Conservation (phyloP, 1,140 invertebrate species). For the Nasonia vitripennis region DNA sequence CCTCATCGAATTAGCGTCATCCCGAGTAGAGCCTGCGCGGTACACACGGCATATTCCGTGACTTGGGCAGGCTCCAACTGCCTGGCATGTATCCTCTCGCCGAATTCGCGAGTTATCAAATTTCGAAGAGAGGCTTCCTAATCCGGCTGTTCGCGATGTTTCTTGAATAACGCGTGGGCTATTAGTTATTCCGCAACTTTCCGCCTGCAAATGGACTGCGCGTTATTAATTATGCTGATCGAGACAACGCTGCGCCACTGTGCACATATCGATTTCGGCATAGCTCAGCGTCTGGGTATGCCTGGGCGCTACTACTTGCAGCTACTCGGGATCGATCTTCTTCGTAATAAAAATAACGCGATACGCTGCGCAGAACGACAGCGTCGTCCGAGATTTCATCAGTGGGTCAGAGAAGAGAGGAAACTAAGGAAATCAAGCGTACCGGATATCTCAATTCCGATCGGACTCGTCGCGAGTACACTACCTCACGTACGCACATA, state of each 20-base stretch:
- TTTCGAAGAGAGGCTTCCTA: background rate
- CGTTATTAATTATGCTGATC: too few relatives aligned
- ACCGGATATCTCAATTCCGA: constrained; percentile 13
- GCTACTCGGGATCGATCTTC: too few relatives aligned
- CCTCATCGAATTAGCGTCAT: constrained; percentile 41
- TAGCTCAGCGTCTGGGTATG: too few relatives aligned
- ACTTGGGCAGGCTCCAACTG: constrained; percentile 40
- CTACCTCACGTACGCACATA: constrained; percentile 27
- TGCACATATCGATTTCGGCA: too few relatives aligned
- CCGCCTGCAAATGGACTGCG: too few relatives aligned
- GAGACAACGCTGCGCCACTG: too few relatives aligned
- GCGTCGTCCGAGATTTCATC: background rate
- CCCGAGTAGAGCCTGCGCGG: too few relatives aligned
- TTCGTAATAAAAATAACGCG: background rate
- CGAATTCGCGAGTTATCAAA: constrained; percentile 39
- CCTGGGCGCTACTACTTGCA: too few relatives aligned
- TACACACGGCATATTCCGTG: background rate
- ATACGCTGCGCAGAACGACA: too few relatives aligned
- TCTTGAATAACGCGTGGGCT: too few relatives aligned
- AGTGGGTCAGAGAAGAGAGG: background rate
- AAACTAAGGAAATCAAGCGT: background rate
- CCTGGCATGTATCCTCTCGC: constrained; percentile 5
- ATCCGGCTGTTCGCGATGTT: too few relatives aligned
- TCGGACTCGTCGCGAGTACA: background rate
- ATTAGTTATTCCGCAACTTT: too few relatives aligned